Conservation (phyloP, 2,888 invertebrate genomes). For the Lepidocyrtoides sp. region DNA sequence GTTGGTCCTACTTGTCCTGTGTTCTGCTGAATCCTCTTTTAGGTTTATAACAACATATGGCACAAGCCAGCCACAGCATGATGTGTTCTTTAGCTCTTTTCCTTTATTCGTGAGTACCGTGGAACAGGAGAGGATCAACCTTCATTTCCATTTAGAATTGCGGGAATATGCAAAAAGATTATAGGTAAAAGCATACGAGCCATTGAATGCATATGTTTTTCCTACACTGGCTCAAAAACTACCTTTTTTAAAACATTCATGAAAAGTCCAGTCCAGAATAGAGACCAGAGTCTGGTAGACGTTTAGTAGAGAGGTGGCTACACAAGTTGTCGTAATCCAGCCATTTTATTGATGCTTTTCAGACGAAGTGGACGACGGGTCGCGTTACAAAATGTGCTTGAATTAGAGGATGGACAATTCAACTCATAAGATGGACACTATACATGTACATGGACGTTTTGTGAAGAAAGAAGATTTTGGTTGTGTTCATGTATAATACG, state of each 20-base stretch:
- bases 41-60: constrained; percentile 61
- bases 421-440: constrained; percentile 5
- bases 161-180: constrained; percentile 28
- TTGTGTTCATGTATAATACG: not conserved
- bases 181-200: not conserved
- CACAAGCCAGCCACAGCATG: constrained; percentile 53
- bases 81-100: constrained; percentile 53
- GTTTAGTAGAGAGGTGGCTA: not conserved
- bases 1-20: not conserved
- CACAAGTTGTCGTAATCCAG: constrained; percentile 25
- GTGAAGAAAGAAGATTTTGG: constrained; percentile 26
- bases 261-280: too few species aligned
- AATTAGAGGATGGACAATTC: constrained; percentile 51
- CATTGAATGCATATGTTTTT: not conserved
- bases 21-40: constrained; percentile 34
- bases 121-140: constrained; percentile 36
- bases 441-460: not conserved
- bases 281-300: too few species aligned
- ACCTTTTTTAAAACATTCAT: constrained; percentile 27
- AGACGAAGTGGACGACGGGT: constrained; percentile 19
- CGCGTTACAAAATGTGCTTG: constrained; percentile 45
- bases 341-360: constrained; percentile 29
- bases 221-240: not conserved
- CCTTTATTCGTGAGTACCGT: not conserved
- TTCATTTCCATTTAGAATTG: constrained; percentile 65